A percentile compares a stretch with the other conserved stretches of the same genome.
These are phyloP conservation scores for Bombyx mandarina DNA, from an alignment of 1,140 invertebrate species.

Conservation along the genomic window DNA sequence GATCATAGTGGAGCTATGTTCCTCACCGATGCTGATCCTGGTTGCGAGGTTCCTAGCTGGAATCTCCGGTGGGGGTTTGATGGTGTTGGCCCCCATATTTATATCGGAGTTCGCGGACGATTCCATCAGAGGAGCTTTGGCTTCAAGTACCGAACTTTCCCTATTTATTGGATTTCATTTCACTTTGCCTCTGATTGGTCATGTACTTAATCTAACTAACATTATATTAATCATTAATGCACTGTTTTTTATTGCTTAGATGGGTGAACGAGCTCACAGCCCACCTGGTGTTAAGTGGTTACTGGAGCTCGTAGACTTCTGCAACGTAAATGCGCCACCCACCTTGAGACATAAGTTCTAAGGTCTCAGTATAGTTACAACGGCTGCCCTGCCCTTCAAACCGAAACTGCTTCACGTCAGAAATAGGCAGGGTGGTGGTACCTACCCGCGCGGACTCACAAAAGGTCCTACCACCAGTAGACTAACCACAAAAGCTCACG, in stretches of 20 bases:
- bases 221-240: background rate
- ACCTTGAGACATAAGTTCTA: too few species aligned
- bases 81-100: conserved; percentile 72
- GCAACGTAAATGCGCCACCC: too few species aligned
- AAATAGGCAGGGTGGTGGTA: too few species aligned
- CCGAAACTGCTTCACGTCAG: too few species aligned
- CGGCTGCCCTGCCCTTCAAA: too few species aligned
- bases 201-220: background rate
- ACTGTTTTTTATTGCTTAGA: too few species aligned
- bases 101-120: conserved; percentile 76
- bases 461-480: too few species aligned
- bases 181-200: conserved; percentile 31
- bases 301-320: too few species aligned
- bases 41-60: conserved; percentile 74
- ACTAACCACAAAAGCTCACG: background rate
- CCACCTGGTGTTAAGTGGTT: too few species aligned
- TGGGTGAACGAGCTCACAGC: too few species aligned
- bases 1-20: conserved; percentile 32
- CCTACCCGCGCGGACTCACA: too few species aligned
- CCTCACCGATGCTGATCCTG: conserved; percentile 61
- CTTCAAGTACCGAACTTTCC: conserved; percentile 30
- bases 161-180: background rate
- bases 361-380: too few species aligned
- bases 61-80: conserved; percentile 69
- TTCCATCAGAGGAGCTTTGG: conserved; percentile 75